phyloP scores from a whole-genome alignment of 2,888 invertebrate species.

The Parelbella ahira region DNA sequence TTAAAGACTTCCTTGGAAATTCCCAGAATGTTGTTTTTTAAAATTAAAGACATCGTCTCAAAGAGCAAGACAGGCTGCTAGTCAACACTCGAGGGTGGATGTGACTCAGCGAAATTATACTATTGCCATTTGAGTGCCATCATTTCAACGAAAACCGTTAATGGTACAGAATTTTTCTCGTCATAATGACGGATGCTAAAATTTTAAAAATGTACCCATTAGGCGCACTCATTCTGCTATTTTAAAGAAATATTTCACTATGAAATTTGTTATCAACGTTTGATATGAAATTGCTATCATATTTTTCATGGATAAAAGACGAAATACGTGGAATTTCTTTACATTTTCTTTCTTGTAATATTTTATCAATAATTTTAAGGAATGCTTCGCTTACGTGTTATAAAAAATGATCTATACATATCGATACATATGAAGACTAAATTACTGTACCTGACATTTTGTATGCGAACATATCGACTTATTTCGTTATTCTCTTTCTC shows the following conservation, averaged over 20 bases:
- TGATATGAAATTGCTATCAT: too few relatives aligned
- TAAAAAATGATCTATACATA: too few relatives aligned
- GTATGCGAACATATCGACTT: too few relatives aligned
- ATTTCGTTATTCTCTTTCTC: conserved; percentile 7
- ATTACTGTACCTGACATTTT: too few relatives aligned
- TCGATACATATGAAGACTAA: too few relatives aligned
- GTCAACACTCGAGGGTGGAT: conserved; percentile 56
- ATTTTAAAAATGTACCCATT: conserved; percentile 32
- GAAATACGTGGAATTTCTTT: too few relatives aligned
- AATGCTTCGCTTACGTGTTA: too few relatives aligned
- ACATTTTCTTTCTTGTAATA: too few relatives aligned
- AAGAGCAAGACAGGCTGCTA: conserved; percentile 38
- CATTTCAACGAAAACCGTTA: conserved; percentile 66
- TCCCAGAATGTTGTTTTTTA: conserved; percentile 6
- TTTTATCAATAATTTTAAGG: too few relatives aligned
- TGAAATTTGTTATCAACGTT: too few relatives aligned
- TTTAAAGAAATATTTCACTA: conserved; percentile 15
- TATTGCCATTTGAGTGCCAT: conserved; percentile 63
- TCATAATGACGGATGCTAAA: conserved; percentile 57
- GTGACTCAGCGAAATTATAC: conserved; percentile 67
- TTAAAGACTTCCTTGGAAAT: too few relatives aligned
- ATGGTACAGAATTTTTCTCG: conserved; percentile 67
- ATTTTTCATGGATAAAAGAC: too few relatives aligned
- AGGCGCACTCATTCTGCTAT: background rate
- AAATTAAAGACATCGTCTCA: conserved; percentile 26